A percentile compares a stretch with the other conserved stretches of the same genome.
These are phyloP conservation scores for Oxyruncus cristatus DNA, from an alignment of 2,113 vertebrate genomes.

Conservation along the genomic window DNA sequence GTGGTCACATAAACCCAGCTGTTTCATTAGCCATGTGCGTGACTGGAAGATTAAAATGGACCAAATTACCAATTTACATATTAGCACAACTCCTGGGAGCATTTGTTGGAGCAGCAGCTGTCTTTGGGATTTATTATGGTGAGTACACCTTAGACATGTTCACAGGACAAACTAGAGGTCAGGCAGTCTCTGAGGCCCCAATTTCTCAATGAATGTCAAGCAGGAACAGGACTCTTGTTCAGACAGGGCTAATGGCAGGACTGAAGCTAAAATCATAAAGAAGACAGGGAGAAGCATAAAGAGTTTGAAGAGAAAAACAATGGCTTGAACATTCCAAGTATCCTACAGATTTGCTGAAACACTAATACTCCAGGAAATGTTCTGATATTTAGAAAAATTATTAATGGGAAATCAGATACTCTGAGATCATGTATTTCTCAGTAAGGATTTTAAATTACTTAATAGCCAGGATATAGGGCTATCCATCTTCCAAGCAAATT, in stretches of 20 bases:
- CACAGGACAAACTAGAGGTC: slow-evolving; percentile 25
- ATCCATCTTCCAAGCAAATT: slow-evolving; percentile 61
- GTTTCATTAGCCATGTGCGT: slow-evolving; percentile 93
- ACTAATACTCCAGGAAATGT: slow-evolving; percentile 14
- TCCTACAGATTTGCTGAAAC: slow-evolving; percentile 1
- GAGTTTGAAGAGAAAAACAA: background rate
- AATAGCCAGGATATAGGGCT: slow-evolving; percentile 50
- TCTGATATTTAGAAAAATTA: slow-evolving; percentile 48
- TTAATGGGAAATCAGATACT: slow-evolving; percentile 56
- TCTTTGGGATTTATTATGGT: slow-evolving; percentile 92
- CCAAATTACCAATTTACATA: slow-evolving; percentile 90
- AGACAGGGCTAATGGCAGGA: background rate
- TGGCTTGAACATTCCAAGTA: background rate
- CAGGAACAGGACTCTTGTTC: background rate
- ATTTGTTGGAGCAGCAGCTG: slow-evolving; percentile 84
- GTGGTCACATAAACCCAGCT: slow-evolving; percentile 94
- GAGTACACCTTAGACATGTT: slow-evolving; percentile 54
- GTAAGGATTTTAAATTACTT: slow-evolving; percentile 58
- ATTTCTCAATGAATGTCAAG: background rate
- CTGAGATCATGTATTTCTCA: slow-evolving; percentile 53
- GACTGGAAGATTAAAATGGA: slow-evolving; percentile 85
- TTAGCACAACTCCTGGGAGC: slow-evolving; percentile 89
- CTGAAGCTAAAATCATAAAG: background rate
- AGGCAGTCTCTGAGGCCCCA: slow-evolving; percentile 15
- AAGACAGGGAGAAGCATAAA: background rate